These are phyloP conservation scores for Trochalopteron elliotii DNA, from an alignment of 2,113 vertebrate species.

Conservation along the genomic window DNA sequence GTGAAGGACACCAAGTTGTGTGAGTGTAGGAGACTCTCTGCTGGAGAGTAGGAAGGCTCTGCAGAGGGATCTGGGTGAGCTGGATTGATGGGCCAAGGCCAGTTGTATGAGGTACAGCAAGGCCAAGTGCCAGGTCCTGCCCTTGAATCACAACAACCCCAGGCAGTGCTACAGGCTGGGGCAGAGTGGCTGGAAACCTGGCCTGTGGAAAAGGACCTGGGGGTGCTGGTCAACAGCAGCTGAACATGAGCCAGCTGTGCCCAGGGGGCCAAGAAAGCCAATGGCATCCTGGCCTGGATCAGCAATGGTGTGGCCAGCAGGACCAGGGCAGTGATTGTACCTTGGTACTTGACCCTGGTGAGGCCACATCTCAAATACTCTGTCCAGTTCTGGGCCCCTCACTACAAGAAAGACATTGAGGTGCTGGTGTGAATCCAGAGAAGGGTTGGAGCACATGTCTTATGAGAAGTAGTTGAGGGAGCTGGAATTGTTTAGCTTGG, in stretches of 20 bases:
- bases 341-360: rapidly evolving
- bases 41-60: not conserved
- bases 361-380: not conserved
- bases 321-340: not conserved
- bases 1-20: not conserved
- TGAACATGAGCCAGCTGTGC: not conserved
- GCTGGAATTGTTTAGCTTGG: not conserved
- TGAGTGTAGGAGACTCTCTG: not conserved
- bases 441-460: not conserved
- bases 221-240: not conserved
- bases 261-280: not conserved
- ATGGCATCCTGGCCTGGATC: not conserved
- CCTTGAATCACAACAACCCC: not conserved
- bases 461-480: not conserved
- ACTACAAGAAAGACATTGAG: not conserved
- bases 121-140: not conserved
- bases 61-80: not conserved
- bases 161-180: not conserved
- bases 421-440: rapidly evolving
- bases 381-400: not conserved
- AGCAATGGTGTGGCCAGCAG: not conserved
- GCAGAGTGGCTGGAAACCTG: not conserved
- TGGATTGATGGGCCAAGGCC: rapidly evolving
- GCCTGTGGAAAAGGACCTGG: not conserved
- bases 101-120: rapidly evolving